Evolutionary conservation across 1,140 invertebrate genomes (phyloP).

Genomic region (Macrocentrus cingulum): DNA sequence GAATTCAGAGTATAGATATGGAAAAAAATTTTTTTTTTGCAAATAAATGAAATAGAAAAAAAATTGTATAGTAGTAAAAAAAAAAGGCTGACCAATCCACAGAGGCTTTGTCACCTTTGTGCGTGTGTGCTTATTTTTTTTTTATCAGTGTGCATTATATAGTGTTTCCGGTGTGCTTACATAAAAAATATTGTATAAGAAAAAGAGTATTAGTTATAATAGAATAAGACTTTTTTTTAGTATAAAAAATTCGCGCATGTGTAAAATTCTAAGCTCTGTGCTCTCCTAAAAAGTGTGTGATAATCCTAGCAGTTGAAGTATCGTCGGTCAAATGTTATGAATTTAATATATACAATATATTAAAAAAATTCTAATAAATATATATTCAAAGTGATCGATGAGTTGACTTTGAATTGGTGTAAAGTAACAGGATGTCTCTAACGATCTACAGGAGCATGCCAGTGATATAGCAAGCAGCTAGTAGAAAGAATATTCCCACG

Average conservation of each 20-base stretch:
- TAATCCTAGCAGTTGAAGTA: conserved; percentile 5
- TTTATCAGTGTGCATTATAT: conserved; percentile 13
- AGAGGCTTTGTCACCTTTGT: conserved; percentile 13
- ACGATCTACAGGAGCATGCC: conserved; percentile 57
- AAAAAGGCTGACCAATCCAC: not conserved
- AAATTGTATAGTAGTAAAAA: conserved; percentile 2
- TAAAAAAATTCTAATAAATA: conserved; percentile 6
- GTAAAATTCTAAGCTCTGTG: not conserved
- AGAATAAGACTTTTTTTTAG: not conserved
- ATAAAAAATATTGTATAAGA: not conserved
- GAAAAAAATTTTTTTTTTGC: too few relatives aligned
- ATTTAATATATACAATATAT: not conserved
- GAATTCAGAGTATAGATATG: too few relatives aligned
- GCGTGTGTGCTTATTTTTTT: conserved; percentile 19
- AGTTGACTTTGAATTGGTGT: conserved; percentile 37
- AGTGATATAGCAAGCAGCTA: conserved; percentile 55
- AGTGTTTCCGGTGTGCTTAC: conserved; percentile 19
- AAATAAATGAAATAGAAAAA: conserved; percentile 1
- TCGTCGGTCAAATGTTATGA: not conserved
- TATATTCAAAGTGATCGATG: conserved; percentile 36
- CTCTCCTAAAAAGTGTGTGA: not conserved
- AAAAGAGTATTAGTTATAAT: not conserved
- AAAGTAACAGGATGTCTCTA: conserved; percentile 47
- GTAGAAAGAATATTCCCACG: conserved; percentile 40
- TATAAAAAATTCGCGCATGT: not conserved